These are phyloP conservation scores for Mythimna ferrago DNA, from an alignment of 2,888 invertebrate species.

Conservation along the genomic window DNA sequence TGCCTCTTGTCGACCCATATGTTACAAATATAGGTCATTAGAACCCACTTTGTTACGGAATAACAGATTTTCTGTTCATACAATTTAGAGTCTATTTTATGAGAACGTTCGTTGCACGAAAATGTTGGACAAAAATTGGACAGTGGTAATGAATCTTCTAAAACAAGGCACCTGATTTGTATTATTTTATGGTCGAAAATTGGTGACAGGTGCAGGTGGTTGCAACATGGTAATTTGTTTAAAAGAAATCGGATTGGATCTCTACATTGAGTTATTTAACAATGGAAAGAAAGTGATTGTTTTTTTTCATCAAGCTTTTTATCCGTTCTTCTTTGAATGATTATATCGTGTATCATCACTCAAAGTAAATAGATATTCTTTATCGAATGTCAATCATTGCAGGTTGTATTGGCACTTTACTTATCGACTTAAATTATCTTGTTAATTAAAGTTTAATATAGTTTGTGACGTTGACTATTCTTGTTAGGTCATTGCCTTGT, in stretches of 20 bases:
- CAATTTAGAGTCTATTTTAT: constrained; percentile 61
- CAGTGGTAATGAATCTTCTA: constrained; percentile 82
- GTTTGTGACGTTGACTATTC: neutral
- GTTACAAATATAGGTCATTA: constrained; percentile 87
- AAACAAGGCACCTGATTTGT: constrained; percentile 80
- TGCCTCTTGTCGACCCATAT: constrained; percentile 83
- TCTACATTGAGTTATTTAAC: constrained; percentile 78
- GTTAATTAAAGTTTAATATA: constrained; percentile 17
- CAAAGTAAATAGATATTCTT: constrained; percentile 23
- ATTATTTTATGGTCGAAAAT: constrained; percentile 78
- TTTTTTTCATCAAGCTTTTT: constrained; percentile 52
- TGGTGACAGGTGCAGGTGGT: constrained; percentile 80
- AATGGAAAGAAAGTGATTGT: constrained; percentile 71
- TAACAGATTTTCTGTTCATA: constrained; percentile 54
- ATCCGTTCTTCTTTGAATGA: constrained; percentile 48
- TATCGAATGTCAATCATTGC: constrained; percentile 36
- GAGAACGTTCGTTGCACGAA: constrained; percentile 35
- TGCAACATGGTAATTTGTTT: constrained; percentile 74
- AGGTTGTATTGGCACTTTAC: neutral
- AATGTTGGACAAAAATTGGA: constrained; percentile 69
- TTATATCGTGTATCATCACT: constrained; percentile 35
- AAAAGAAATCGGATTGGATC: constrained; percentile 69
- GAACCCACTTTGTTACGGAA: constrained; percentile 58
- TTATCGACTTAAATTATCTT: neutral
- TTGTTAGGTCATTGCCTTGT: constrained; percentile 1